Evolutionary conservation across 2,888 invertebrate genomes (phyloP).

Genomic region (Furcula furcula): DNA sequence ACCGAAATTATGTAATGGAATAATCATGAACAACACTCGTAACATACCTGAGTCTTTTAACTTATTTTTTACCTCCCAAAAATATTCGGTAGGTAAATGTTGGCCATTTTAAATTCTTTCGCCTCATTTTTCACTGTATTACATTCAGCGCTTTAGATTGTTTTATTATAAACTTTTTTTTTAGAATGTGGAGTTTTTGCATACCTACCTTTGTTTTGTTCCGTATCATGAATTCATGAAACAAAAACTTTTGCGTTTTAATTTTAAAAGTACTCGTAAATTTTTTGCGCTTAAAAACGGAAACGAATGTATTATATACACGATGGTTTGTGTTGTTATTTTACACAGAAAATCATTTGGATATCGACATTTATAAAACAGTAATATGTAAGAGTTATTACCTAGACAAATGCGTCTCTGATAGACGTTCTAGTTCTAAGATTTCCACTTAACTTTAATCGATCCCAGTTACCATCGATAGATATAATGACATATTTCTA

Average conservation of each 20-base stretch:
- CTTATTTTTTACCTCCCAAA: constrained; percentile 27
- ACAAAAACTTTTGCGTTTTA: constrained; percentile 46
- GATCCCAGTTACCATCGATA: no score
- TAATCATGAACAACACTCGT: constrained; percentile 27
- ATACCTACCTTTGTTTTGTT: constrained; percentile 56
- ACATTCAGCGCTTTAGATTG: constrained; percentile 58
- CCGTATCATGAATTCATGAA: constrained; percentile 61
- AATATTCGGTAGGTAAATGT: constrained; percentile 57
- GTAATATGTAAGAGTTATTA: no score
- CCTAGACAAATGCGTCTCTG: not conserved
- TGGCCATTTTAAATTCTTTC: constrained; percentile 59
- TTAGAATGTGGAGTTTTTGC: constrained; percentile 59
- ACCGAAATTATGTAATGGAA: constrained; percentile 15
- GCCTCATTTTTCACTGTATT: constrained; percentile 61
- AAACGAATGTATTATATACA: constrained; percentile 14
- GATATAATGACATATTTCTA: no score
- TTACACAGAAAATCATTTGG: constrained; percentile 10
- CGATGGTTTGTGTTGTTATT: constrained; percentile 19
- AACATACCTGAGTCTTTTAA: constrained; percentile 25
- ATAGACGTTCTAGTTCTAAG: no score
- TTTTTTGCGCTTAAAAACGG: constrained; percentile 26
- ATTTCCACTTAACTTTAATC: no score
- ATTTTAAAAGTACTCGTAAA: constrained; percentile 45
- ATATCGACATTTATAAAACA: not conserved
- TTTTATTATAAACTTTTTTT: constrained; percentile 66